phyloP scores from a whole-genome alignment of 2,888 invertebrate species.

The Drosophila austrosaltans region DNA sequence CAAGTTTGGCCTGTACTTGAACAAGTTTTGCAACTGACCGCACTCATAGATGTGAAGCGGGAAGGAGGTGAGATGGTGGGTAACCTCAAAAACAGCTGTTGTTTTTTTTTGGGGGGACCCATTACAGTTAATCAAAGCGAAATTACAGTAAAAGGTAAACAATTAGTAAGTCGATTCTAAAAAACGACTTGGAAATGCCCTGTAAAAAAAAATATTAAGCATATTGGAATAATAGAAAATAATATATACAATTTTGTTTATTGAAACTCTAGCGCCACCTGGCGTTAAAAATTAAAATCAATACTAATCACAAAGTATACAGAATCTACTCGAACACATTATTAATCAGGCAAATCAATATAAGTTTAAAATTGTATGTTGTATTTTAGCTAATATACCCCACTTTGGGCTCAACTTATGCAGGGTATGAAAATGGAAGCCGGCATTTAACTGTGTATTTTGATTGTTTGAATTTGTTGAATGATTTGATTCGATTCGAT shows the following conservation, averaged over 20 bases:
- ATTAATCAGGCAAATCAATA: no score
- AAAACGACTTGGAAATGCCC: no score
- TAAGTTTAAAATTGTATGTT: no score
- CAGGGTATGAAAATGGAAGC: not conserved
- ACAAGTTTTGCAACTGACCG: conserved; percentile 26
- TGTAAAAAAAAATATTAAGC: no score
- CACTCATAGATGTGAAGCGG: not conserved
- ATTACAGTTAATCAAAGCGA: conserved; percentile 14
- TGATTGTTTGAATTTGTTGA: conserved; percentile 36
- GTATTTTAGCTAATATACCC: not conserved
- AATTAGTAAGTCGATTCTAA: no score
- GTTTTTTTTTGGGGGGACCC: not conserved
- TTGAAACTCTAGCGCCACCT: not conserved
- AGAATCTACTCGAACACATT: not conserved
- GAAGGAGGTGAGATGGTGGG: not conserved
- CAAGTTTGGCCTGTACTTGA: not conserved
- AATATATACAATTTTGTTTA: no score
- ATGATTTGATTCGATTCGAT: conserved; percentile 13
- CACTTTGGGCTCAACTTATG: not conserved
- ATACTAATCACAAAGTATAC: not conserved
- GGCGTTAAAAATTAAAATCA: not conserved
- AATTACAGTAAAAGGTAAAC: not conserved
- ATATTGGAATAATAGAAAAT: no score
- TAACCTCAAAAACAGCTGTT: conserved; percentile 15
- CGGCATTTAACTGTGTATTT: conserved; percentile 61